Percentiles rank a stretch among this genome's conserved stretches.
phyloP scores from a whole-genome alignment of 2,113 vertebrate species.

The Dicentrarchus labrax region DNA sequence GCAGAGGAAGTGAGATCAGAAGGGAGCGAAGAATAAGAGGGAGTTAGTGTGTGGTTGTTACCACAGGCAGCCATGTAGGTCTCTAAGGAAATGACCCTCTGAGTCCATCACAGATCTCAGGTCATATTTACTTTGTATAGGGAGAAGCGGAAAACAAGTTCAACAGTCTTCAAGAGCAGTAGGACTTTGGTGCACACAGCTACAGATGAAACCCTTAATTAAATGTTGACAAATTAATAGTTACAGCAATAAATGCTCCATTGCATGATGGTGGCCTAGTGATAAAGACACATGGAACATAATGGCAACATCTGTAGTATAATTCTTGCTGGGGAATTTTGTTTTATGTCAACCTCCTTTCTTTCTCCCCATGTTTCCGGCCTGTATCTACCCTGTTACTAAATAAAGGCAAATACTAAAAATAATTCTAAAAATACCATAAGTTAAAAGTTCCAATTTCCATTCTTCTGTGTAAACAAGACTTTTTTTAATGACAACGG shows the following conservation, averaged over 20 bases:
- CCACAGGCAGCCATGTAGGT: conserved; percentile 7
- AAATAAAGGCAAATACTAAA: not conserved
- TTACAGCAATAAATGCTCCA: not conserved
- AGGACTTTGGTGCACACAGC: too few species aligned
- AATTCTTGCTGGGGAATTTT: not conserved
- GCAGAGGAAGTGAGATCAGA: conserved; percentile 1
- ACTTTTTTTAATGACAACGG: not conserved
- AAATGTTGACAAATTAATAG: not conserved
- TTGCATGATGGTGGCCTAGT: not conserved
- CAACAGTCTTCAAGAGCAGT: too few species aligned
- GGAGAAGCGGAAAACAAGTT: not conserved
- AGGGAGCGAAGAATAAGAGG: not conserved
- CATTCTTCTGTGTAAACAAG: not conserved
- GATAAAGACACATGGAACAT: not conserved
- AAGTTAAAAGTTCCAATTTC: not conserved
- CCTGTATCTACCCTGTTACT: not conserved
- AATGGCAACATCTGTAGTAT: not conserved
- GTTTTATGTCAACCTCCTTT: not conserved
- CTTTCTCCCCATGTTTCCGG: too few species aligned
- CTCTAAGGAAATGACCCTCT: conserved; percentile 7
- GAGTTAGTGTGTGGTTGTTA: not conserved
- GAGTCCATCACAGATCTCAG: conserved; percentile 3
- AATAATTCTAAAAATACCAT: not conserved
- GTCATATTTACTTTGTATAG: conserved; percentile 6
- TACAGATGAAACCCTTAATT: not conserved